Evolutionary conservation across 1,140 invertebrate species (phyloP).

Genomic region (Apis laboriosa): DNA sequence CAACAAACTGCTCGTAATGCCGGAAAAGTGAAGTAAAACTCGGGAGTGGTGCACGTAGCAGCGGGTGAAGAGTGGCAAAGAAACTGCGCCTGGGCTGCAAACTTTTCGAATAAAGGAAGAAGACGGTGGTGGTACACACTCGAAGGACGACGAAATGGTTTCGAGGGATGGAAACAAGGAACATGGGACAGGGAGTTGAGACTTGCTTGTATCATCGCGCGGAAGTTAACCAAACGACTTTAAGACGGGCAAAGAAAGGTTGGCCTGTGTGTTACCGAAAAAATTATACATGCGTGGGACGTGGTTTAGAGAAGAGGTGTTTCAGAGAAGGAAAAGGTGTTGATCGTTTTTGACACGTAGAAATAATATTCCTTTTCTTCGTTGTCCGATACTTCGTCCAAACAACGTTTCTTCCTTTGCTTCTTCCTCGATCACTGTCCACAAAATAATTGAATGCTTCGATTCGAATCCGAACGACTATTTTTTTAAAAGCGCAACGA

Average conservation of each 20-base stretch:
- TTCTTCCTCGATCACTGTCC: too few species aligned
- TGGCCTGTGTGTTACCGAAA: neutral
- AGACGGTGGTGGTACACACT: neutral
- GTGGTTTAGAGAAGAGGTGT: too few species aligned
- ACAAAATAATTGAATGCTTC: too few species aligned
- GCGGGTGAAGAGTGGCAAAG: neutral
- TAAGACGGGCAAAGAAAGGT: neutral
- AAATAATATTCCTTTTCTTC: too few species aligned
- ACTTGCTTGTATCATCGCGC: neutral
- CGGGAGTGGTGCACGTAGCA: neutral
- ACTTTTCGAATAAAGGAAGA: conserved; percentile 1
- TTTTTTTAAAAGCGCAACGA: neutral
- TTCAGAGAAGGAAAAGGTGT: too few species aligned
- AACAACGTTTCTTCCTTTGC: too few species aligned
- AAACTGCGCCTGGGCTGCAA: neutral
- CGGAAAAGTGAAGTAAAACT: conserved; percentile 11
- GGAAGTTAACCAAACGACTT: neutral
- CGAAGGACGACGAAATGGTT: neutral
- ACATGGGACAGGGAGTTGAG: neutral
- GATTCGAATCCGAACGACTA: too few species aligned
- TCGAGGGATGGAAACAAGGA: neutral
- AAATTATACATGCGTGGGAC: too few species aligned
- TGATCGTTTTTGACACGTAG: too few species aligned
- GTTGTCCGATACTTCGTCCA: too few species aligned
- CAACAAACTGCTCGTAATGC: conserved; percentile 23